Evolutionary conservation across 1,140 invertebrate species (phyloP).

Genomic region (Pomacea maculata): DNA sequence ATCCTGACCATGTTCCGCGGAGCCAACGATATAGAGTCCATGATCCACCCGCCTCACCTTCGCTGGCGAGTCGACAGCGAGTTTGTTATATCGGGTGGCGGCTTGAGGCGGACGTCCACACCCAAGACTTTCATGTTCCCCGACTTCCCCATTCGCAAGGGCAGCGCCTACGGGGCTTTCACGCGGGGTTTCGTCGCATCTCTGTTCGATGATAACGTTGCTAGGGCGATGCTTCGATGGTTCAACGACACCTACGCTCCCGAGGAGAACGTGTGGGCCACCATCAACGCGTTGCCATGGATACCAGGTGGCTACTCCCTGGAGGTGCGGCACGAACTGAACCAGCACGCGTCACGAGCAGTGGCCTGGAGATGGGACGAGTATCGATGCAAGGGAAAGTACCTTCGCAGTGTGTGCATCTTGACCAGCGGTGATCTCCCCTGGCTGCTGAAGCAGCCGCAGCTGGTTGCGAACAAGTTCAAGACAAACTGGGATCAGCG

Average conservation of each 20-base stretch:
- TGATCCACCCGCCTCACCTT: constrained; percentile 28
- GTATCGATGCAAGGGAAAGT: constrained; percentile 3
- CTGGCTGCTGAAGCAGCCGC: constrained; percentile 40
- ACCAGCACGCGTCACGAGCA: constrained; percentile 21
- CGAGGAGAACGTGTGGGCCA: constrained; percentile 49
- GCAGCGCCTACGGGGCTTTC: constrained; percentile 45
- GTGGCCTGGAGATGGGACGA: constrained; percentile 21
- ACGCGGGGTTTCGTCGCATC: constrained; percentile 42
- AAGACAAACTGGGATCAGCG: constrained; percentile 44
- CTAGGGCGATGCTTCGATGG: constrained; percentile 34
- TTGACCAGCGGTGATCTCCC: constrained; percentile 44
- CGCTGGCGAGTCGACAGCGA: constrained; percentile 33
- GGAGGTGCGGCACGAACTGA: constrained; percentile 27
- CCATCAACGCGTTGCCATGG: constrained; percentile 40
- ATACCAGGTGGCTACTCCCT: constrained; percentile 41
- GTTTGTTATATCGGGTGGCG: neutral
- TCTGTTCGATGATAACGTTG: constrained; percentile 35
- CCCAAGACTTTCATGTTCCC: constrained; percentile 1
- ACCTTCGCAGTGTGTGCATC: constrained; percentile 10
- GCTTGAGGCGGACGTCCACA: no score
- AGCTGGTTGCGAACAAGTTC: constrained; percentile 62
- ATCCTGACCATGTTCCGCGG: constrained; percentile 46
- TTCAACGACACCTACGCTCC: constrained; percentile 44
- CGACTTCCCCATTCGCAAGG: constrained; percentile 42
- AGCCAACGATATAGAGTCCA: constrained; percentile 49